Conservation (phyloP, 1,140 invertebrate species). For the Geopemphigus sp. region DNA sequence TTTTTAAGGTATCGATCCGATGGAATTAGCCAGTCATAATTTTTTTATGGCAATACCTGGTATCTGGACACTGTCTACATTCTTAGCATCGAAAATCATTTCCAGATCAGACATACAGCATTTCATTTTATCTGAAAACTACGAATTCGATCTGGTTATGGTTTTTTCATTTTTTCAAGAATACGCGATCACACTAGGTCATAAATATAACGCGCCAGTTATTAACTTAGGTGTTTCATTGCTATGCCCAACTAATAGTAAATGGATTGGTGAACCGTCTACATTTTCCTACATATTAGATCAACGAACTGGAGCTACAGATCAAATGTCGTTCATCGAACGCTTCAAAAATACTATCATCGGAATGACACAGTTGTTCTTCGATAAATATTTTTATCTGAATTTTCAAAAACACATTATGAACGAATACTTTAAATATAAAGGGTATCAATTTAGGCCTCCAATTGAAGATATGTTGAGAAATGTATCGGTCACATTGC, state of each 20-base stretch:
- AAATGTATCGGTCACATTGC: conserved; percentile 57
- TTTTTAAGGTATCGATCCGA: conserved; percentile 1
- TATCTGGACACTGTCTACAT: background rate
- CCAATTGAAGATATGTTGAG: conserved; percentile 53
- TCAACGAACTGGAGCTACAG: conserved; percentile 49
- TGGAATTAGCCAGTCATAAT: background rate
- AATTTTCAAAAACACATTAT: conserved; percentile 44
- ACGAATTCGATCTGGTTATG: conserved; percentile 1
- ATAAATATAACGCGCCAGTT: conserved; percentile 51
- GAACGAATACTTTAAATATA: conserved; percentile 51
- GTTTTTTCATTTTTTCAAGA: conserved; percentile 47
- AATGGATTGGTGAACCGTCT: conserved; percentile 37
- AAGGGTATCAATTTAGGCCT: conserved; percentile 51
- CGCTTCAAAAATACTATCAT: conserved; percentile 53
- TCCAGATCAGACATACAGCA: background rate
- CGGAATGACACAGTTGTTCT: conserved; percentile 16
- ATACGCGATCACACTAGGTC: conserved; percentile 40
- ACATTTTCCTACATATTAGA: conserved; percentile 51
- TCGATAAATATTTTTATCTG: conserved; percentile 50
- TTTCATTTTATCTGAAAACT: conserved; percentile 13
- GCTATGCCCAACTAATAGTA: conserved; percentile 54
- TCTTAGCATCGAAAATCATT: background rate
- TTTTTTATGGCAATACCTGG: background rate
- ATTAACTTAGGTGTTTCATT: conserved; percentile 60
- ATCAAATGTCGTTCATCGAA: conserved; percentile 59